Conservation (phyloP, 2,113 vertebrate species). For the Anarhynchus alexandrinus region DNA sequence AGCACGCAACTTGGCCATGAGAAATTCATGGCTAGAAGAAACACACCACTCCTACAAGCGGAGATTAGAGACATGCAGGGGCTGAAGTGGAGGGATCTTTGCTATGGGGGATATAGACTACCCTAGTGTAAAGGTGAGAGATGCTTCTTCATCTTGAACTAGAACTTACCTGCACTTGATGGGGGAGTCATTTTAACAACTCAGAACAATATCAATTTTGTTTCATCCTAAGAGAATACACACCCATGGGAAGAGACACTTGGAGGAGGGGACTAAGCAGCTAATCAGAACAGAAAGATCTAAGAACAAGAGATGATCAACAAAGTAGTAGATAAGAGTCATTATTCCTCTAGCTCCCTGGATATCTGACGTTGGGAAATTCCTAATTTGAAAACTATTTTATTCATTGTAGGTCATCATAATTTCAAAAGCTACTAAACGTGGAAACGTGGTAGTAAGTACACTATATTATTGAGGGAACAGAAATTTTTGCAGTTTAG, state of each 20-base stretch:
- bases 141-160: not conserved
- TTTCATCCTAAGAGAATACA: not conserved
- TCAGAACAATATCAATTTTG: not conserved
- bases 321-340: not conserved
- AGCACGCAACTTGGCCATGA: not conserved
- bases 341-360: not conserved
- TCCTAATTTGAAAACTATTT: not conserved
- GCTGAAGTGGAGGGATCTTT: not conserved
- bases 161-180: not conserved
- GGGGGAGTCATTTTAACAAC: not conserved
- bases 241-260: not conserved
- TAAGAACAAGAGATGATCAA: not conserved
- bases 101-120: not conserved
- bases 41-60: not conserved
- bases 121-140: not conserved
- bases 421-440: not conserved
- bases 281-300: not conserved
- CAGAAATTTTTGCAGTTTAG: not conserved
- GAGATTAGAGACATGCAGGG: not conserved
- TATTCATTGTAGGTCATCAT: not conserved
- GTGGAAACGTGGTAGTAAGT: not conserved
- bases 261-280: not conserved
- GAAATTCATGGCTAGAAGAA: not conserved
- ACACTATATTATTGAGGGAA: not conserved
- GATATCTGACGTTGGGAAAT: not conserved